Percentiles rank a stretch among this genome's conserved stretches.
Evolutionary conservation across 30 jellyfish, hydroid and myxozoan species (phyloP).

Genomic region (Mastigias papua): DNA sequence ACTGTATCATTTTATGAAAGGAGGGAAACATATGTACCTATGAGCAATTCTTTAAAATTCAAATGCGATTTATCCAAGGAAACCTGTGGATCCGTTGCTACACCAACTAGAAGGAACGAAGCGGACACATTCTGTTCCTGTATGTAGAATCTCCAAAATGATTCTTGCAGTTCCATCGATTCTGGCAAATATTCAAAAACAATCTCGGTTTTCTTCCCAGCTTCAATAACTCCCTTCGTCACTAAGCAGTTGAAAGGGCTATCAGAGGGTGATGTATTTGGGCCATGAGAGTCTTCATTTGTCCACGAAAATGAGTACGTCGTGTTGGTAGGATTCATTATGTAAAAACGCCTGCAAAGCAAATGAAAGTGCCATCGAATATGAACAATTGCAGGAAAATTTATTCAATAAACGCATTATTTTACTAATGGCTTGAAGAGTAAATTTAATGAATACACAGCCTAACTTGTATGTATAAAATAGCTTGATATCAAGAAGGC

Average conservation of each 20-base stretch:
- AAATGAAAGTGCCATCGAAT: too few species aligned
- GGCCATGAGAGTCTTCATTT: slow-evolving; percentile 69
- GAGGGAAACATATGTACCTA: slow-evolving; percentile 81
- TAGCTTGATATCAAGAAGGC: too few species aligned
- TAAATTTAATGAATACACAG: too few species aligned
- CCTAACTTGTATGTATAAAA: too few species aligned
- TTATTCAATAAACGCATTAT: too few species aligned
- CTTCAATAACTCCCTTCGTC: slow-evolving; percentile 72
- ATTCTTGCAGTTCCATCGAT: slow-evolving; percentile 76
- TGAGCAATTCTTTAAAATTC: slow-evolving; percentile 80
- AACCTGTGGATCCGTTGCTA: slow-evolving; percentile 85
- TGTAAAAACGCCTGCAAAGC: slow-evolving; percentile 72
- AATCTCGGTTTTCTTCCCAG: slow-evolving; percentile 87
- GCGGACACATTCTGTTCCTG: slow-evolving; percentile 84
- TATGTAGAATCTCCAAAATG: slow-evolving; percentile 88
- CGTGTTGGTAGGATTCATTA: slow-evolving; percentile 87
- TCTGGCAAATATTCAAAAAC: slow-evolving; percentile 82
- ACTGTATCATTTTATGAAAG: too few species aligned
- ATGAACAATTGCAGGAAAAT: background rate
- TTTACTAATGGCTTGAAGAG: too few species aligned
- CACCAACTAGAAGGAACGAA: slow-evolving; percentile 88
- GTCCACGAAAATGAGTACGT: slow-evolving; percentile 82
- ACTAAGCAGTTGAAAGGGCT: slow-evolving; percentile 64
- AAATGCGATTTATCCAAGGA: slow-evolving; percentile 91
- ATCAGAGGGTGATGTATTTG: slow-evolving; percentile 5